phyloP scores from a whole-genome alignment of 2,888 invertebrate genomes.

The Emmelina monodactyla region DNA sequence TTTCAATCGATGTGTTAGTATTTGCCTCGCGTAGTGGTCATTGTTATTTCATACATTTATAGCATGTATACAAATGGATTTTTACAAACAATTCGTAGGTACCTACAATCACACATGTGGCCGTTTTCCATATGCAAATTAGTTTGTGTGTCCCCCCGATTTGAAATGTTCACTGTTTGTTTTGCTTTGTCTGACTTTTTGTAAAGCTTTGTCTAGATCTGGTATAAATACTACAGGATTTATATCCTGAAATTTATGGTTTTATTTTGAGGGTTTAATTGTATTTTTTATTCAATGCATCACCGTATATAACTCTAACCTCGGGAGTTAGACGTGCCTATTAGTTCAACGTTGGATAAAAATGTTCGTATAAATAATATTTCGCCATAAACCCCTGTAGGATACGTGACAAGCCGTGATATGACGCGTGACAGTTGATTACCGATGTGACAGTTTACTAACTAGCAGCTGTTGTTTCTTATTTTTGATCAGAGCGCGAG shows the following conservation, averaged over 20 bases:
- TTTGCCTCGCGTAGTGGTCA: too few relatives aligned
- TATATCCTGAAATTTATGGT: neutral
- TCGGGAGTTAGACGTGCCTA: too few relatives aligned
- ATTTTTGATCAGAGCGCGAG: constrained; percentile 1
- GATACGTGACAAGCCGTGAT: constrained; percentile 20
- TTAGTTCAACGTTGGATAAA: too few relatives aligned
- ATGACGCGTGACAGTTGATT: constrained; percentile 25
- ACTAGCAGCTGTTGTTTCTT: constrained; percentile 15
- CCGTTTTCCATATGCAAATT: constrained; percentile 59
- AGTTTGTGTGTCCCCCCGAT: constrained; percentile 38
- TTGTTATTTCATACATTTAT: too few relatives aligned
- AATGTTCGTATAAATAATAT: too few relatives aligned
- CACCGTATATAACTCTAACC: too few relatives aligned
- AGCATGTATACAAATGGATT: too few relatives aligned
- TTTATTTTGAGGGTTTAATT: neutral
- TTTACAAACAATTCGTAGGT: constrained; percentile 21
- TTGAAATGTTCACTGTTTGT: constrained; percentile 47
- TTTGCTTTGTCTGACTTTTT: constrained; percentile 38
- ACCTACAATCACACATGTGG: constrained; percentile 35
- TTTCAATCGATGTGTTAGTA: too few relatives aligned
- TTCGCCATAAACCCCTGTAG: neutral
- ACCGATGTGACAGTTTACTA: constrained; percentile 20
- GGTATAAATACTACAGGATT: neutral
- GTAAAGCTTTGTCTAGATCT: constrained; percentile 22
- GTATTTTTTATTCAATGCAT: too few relatives aligned